Evolutionary conservation across 2,113 vertebrate genomes (phyloP), one percentile per base, ranked within the genome.

Genomic region (Spea multiplicata): DNA sequence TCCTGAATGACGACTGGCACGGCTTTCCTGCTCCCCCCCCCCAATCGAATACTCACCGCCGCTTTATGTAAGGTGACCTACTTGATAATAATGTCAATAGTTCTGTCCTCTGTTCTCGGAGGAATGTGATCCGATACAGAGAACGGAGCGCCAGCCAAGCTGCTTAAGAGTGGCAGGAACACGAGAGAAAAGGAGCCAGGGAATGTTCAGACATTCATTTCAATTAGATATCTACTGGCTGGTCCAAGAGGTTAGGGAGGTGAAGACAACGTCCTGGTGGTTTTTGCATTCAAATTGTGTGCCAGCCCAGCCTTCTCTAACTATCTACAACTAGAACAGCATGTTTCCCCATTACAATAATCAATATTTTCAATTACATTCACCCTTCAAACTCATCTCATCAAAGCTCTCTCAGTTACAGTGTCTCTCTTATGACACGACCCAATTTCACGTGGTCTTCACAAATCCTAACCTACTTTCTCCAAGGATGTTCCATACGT

Each of bases 1-100:
- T 13, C 55, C 14, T 59, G 9, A 59, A 4, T 4, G 55, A 10
- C 10, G 12, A 59, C 10, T 59, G 55, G 14, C 5, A 12, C 3
- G 12, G 55, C 8, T 59, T 59, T 9, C 8, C 55, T 12, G 55
- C 14, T 59, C 55, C 55, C 14, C 9, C 12, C 55, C 55, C 14
- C 14, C 14, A 13, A 8, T 59, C 30, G 30, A 30, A 30, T 30
- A 30, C 30, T 30, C 30, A 59, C 9, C 4, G 55, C 55, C 14
- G 55, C 55, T 59, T 59, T 12, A 59, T 5, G 10, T 59, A 59
- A 59, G 55, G 55, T 59, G 55, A 59, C 55, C 55, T 59, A 59
- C 55, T 59, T 59, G 55, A 59, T 59, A 13, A 59, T 59, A 59
- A 59, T 59, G 55, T 59, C 55, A 59, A 59, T 59, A 59, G 55